Base-by-base conservation (phyloP, 2,888 invertebrate species). In the Eustalomyia histrio region DNA sequence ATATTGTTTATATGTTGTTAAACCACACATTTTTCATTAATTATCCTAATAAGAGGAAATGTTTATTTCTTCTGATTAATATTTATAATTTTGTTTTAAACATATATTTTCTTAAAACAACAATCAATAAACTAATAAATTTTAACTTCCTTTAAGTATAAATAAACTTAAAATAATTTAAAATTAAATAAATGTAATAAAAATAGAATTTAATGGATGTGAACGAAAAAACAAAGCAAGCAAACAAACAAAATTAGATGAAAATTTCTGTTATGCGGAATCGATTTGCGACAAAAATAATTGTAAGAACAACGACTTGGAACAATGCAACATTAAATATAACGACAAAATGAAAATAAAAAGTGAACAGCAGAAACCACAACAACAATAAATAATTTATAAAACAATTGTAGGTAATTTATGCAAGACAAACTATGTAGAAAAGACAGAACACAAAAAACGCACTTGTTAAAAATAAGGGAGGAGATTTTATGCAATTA, bases 211-310 rank as follows among this genome's bases (percentile, higher is more conserved):
- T 24, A 57, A 67, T 55, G 16, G 16, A 72, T 35, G 52, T 29
- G 64, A 53, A 67, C 58, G n/a, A n/a, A 57, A 67, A 73, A 85
- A 80, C 18, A 52, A 69, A 52, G 58, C 57, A 55, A 16, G 60
- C 43, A 35, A 52, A n/a, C 9, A 50, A 67, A 43, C 43, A 75
- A 76, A 83, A 76, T 55, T 80, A 75, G 67, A 75, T 60, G 75
- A 80, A 73, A 85, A 87, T 85, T 85, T 84, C 81, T 85, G 86
- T 86, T 86, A 89, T 89, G 89, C 89, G 89, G 89, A 89, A 89
- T 89, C 84, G 84, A 87, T 74, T 86, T 86, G 84, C 74, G 80
- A 69, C 76, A 80, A 80, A 86, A 86, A 86, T 86, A 86, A 85
- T 87, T 86, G 84, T 84, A 80, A 85, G 85, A 86, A 84, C 86